phyloP scores from a whole-genome alignment of 2,888 invertebrate genomes.

The Lasius platythorax region DNA sequence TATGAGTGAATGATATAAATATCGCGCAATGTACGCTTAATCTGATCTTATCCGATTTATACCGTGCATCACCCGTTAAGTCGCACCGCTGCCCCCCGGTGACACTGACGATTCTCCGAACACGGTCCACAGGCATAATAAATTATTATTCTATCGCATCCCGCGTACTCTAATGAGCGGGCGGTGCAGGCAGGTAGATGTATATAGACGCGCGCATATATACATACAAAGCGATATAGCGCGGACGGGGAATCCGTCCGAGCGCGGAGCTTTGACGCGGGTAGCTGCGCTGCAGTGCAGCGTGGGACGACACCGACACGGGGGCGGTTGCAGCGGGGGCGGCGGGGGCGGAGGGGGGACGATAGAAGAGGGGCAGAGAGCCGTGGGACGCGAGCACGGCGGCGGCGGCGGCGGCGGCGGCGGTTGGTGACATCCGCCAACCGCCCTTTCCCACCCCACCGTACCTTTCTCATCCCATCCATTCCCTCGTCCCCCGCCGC shows the following conservation, averaged over 20 bases:
- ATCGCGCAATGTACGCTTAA: neutral
- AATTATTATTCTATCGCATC: constrained; percentile 53
- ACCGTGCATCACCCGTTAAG: constrained; percentile 21
- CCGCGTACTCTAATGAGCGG: constrained; percentile 45
- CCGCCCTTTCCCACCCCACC: constrained; percentile 58
- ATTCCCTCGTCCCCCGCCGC: neutral
- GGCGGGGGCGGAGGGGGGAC: constrained; percentile 30
- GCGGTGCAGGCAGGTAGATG: constrained; percentile 25
- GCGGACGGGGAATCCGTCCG: constrained; percentile 67
- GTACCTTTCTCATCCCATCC: constrained; percentile 42
- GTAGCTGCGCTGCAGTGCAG: constrained; percentile 65
- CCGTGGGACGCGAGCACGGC: too few relatives aligned
- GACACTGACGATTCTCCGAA: neutral
- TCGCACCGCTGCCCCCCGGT: constrained; percentile 1
- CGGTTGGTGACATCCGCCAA: constrained; percentile 79
- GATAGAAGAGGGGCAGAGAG: constrained; percentile 1
- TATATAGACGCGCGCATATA: constrained; percentile 9
- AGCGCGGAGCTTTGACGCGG: constrained; percentile 78
- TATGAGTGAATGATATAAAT: neutral
- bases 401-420: constrained; percentile 42
- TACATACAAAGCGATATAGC: neutral
- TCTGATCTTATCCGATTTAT: constrained; percentile 33
- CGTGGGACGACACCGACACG: constrained; percentile 54
- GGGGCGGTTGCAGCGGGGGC: constrained; percentile 47
- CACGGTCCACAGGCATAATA: constrained; percentile 38